Conservation (phyloP, 2,888 invertebrate genomes). For the Acanthosepion pharaonis region DNA sequence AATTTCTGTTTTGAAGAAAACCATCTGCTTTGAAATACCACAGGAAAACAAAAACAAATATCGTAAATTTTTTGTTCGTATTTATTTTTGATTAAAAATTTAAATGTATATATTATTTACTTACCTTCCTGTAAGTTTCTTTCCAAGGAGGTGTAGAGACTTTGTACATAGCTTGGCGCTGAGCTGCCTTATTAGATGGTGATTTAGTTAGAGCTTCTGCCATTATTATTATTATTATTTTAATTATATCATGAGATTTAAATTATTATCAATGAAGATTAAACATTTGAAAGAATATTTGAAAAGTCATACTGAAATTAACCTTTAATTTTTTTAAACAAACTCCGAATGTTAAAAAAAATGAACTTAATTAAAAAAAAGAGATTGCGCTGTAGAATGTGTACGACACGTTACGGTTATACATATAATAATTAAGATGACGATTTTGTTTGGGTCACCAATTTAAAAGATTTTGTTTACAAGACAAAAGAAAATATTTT, state of each 20-base stretch:
- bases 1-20: no score
- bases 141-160: constrained; percentile 65
- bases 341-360: no score
- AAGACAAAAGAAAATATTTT: no score
- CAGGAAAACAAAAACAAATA: no score
- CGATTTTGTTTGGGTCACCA: no score
- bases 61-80: no score
- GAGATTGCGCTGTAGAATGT: no score
- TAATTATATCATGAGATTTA: background rate
- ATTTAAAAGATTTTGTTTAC: no score
- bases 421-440: no score
- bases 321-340: background rate
- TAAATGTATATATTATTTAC: background rate
- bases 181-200: background rate
- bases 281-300: background rate
- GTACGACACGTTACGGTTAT: no score
- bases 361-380: no score
- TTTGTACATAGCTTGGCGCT: constrained; percentile 64
- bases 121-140: constrained; percentile 66
- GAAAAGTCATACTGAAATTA: background rate
- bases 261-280: background rate
- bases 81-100: background rate
- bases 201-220: background rate
- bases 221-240: background rate
- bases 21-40: no score